Evolutionary conservation across 2,797 vertebrate species (phyloP), one percentile per base, ranked within the genome.

Genomic region (Scarus forsteni): DNA sequence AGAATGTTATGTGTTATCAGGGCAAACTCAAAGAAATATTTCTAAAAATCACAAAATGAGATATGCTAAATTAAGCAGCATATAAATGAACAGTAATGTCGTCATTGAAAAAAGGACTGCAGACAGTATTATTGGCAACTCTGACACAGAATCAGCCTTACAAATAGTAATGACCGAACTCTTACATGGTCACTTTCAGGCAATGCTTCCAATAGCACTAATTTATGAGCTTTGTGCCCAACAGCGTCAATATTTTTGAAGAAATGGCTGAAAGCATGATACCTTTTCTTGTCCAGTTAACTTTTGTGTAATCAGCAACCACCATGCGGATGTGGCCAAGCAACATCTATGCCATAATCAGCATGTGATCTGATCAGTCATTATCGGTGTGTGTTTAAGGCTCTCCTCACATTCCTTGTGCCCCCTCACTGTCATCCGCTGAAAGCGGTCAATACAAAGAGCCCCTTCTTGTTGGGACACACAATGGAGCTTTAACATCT

Each of bases 401-500:
- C 55, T 50, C 55, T 49, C 6, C 59, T 57, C 44, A 54, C 55
- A 11, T 13, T 56, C 51, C 34, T 19, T 43, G 10, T 53, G 38
- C 14, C 57, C 57, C 19, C 46, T 66, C 38, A 49, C 50, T 77
- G 66, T 80, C 39, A 3, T 70, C 50, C 61, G 60, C 62, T 36
- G 16, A 60, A 38, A 55, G 63, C 43, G 56, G 49, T 1, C 63
- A 50, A 81, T 77, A 90, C 89, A 91, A 90, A 89, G 84, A 79
- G 77, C 79, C 81, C 77, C 81, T 75, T 91, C 87, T 39, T 89
- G 72, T 81, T 57, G 70, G 43, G 85, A 51, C 74, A 55, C 65
- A 69, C 73, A 78, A 75, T 67, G 70, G 39, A 62, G 69, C 83
- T 88, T 57, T 68, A 83, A 90, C 92, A 92, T 88, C 89, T 93